These are phyloP conservation scores for Caenorhabditis afra DNA, from an alignment of 2,888 invertebrate genomes.

Conservation along the genomic window DNA sequence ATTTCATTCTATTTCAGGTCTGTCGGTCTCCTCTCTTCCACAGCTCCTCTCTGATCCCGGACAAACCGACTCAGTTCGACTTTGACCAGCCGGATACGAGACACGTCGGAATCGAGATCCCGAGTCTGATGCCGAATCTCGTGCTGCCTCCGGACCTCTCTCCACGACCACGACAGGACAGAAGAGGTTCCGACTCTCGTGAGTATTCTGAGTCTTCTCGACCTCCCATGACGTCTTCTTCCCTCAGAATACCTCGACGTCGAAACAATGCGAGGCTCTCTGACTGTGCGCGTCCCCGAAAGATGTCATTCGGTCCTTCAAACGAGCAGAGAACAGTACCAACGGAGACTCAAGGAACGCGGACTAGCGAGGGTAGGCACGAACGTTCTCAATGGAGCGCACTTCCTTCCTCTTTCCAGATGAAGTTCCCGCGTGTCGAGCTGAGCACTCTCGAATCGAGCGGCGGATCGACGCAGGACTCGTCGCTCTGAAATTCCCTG, in stretches of 20 bases:
- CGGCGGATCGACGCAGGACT: conserved; percentile 59
- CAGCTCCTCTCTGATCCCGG: conserved; percentile 69
- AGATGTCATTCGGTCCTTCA: conserved; percentile 70
- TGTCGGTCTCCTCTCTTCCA: conserved; percentile 73
- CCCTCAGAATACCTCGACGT: conserved; percentile 65
- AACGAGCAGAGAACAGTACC: conserved; percentile 69
- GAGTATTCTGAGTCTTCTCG: conserved; percentile 18
- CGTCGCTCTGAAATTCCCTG: conserved; percentile 32
- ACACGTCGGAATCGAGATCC: conserved; percentile 36
- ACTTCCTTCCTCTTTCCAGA: conserved; percentile 36
- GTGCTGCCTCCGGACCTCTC: conserved; percentile 60
- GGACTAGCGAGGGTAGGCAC: conserved; percentile 61
- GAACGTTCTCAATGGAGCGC: neutral
- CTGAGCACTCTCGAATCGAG: conserved; percentile 62
- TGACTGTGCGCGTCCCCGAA: conserved; percentile 68
- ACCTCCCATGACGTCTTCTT: too few species aligned
- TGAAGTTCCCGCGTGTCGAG: conserved; percentile 67
- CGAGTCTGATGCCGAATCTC: conserved; percentile 53
- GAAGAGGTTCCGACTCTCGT: conserved; percentile 69
- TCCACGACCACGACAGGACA: conserved; percentile 57
- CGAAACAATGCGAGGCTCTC: conserved; percentile 61
- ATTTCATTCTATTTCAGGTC: conserved; percentile 44
- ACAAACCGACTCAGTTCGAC: conserved; percentile 69
- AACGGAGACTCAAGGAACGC: conserved; percentile 64
- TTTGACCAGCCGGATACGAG: conserved; percentile 53